Conservation (phyloP, 2,888 invertebrate genomes). For the Seira ritae region DNA sequence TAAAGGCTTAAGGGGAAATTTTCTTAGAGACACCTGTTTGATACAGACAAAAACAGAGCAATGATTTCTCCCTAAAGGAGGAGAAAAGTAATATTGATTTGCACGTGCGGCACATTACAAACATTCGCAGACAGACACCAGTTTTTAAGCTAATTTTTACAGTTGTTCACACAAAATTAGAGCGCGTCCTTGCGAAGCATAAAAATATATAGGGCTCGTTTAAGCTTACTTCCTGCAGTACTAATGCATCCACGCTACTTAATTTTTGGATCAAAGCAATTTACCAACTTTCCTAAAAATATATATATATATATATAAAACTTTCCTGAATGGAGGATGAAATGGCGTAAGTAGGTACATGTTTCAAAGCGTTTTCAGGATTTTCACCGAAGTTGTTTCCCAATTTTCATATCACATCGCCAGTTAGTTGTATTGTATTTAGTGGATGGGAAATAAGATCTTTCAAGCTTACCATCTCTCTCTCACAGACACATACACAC, state of each 20-base stretch:
- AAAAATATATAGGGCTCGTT: neutral
- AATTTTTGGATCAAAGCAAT: neutral
- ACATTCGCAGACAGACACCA: neutral
- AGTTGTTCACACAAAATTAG: neutral
- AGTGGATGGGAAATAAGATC: neutral
- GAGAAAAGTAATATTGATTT: constrained; percentile 3
- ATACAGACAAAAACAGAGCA: neutral
- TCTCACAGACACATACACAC: neutral
- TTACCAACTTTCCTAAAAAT: neutral
- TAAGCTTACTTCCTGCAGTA: neutral
- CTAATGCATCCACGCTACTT: no score
- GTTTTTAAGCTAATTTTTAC: constrained; percentile 4
- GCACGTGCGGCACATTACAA: constrained; percentile 16
- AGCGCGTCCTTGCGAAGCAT: neutral
- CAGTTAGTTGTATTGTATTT: no score
- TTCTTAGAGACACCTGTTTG: constrained; percentile 19
- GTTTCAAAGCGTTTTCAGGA: no score
- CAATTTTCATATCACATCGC: no score
- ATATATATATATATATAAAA: no score
- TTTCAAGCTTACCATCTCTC: constrained; percentile 25
- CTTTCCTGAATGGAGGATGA: neutral
- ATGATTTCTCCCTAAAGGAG: neutral
- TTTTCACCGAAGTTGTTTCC: no score
- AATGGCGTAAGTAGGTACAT: neutral
- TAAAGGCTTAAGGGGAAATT: neutral